A percentile compares a stretch with the other conserved stretches of the same genome.
Conservation (phyloP, 2,797 vertebrate species). For the Aldrovandia affinis region DNA sequence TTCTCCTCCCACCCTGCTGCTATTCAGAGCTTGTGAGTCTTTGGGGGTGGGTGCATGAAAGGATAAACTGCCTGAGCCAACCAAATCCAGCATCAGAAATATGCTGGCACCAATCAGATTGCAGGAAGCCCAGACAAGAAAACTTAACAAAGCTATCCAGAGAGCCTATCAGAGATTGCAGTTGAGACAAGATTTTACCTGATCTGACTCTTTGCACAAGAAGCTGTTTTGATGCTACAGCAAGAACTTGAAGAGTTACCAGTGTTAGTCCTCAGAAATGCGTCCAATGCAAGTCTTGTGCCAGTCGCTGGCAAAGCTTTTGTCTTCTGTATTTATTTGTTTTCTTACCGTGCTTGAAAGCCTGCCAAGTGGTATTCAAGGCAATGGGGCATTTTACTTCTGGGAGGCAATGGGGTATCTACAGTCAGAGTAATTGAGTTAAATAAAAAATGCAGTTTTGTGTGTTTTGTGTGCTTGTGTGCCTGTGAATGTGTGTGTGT, state of each 20-base stretch:
- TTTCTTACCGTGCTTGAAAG: slow-evolving; percentile 41
- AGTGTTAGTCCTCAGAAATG: background rate
- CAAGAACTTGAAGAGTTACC: background rate
- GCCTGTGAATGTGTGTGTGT: slow-evolving; percentile 5
- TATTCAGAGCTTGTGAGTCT: no score
- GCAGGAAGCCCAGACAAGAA: no score
- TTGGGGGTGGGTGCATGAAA: no score
- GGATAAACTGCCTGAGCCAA: no score
- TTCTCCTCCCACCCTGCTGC: background rate
- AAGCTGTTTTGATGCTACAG: slow-evolving; percentile 13
- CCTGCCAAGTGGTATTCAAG: slow-evolving; percentile 28
- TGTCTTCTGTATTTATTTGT: slow-evolving; percentile 43
- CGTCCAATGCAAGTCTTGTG: background rate
- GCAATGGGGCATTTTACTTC: slow-evolving; percentile 15
- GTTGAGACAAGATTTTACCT: background rate
- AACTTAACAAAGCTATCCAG: no score
- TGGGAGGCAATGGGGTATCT: background rate
- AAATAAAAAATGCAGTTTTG: background rate
- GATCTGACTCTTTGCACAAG: background rate
- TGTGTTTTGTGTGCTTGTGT: background rate
- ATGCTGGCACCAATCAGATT: no score
- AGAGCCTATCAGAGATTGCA: no score
- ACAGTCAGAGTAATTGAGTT: background rate
- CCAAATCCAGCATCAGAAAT: no score
- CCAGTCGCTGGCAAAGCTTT: background rate